Evolutionary conservation across 2,888 invertebrate genomes (phyloP), one percentile per base, ranked within the genome.

Genomic region (Caradrina clavipalpis): DNA sequence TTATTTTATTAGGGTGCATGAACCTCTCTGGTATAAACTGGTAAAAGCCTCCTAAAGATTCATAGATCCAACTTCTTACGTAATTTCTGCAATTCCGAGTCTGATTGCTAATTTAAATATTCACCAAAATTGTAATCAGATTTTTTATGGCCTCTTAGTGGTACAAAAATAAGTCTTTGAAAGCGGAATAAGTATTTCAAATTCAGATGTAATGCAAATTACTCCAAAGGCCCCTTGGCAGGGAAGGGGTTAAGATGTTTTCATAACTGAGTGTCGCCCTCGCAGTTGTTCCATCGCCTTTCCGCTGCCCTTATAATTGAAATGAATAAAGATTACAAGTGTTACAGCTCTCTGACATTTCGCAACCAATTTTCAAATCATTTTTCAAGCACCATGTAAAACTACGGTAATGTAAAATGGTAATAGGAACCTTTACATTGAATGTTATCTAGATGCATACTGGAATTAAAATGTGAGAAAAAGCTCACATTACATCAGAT

Each of bases 161-260:
- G 69, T 69, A 64, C 50, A 53, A 75, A 78, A 78, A 69, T 74
- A 75, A 82, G 68, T 79, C 81, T 82, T 81, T 81, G 78, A 84
- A 81, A 85, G 79, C 69, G 77, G 80, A 87, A 88, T 83, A 83
- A 88, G 84, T 87, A 88, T 91, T 92, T 89, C 84, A 85, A 90
- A 93, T 90, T 90, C 86, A 90, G 89, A 93, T 92, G 88, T 88
- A 90, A 94, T 94, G 95, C 92, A 94, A 95, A 95, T 95, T 89
- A 88, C 81, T 78, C 84, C 82, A 83, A 84, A 89, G 88, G 89
- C 85, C 86, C 78, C 87, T 84, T 78, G 75, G 69, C 78, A 17
- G 51, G 78, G 84, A 92, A 92, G 94, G 94, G 94, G 95, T 93
- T 93, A 92, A 93, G 93, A 92, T 95, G 95, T 95, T 95, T 92